Base-by-base conservation (phyloP, 2,888 invertebrate species). In the Labia minor region DNA sequence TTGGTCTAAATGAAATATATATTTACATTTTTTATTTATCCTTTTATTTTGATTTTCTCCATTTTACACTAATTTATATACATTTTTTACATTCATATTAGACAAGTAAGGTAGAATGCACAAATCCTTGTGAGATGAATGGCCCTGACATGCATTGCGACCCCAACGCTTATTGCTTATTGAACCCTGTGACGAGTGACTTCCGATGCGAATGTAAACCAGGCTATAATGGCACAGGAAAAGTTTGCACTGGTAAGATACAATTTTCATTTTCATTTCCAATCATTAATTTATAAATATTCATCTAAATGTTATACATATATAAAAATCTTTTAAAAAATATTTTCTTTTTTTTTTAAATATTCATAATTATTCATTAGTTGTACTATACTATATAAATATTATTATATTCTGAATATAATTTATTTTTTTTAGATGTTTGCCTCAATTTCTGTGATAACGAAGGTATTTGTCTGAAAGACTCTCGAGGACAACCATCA, bases 181-280 rank as follows among this genome's bases (percentile, higher is more conserved):
- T 92, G 70, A 86, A 90, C 65, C 86, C 87, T 0, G 92, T 92
- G 76, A 90, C 88, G 10, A 88, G 86, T 71, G 89, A 91, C 73
- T 92, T 92, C 81, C 87, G 88, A 73, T 96, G 95, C 75, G 89
- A 93, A 75, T 96, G 95, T 78, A 95, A 94, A 74, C 90, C 92
- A 0, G 95, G 95, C 0, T 95, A 90, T 80, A 92, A 92, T 75
- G 92, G 92, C 71, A 91, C 91, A 19, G 94, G 93, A 67, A 84
- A 86, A 79, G 81, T 84, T 70, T 94, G 94, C 76, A 81, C 78
- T 73, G 84, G 85, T 86, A 75, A 73, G 72, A n/a, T n/a, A n/a
- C n/a, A n/a, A n/a, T n/a, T n/a, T n/a, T 71, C n/a, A 26, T 62
- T 21, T 21, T 64, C 63, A n/a, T n/a, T n/a, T n/a, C n/a, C n/a